A percentile compares a stretch with the other conserved stretches of the same genome.
phyloP scores from a whole-genome alignment of 2,797 vertebrate genomes.

The Chromis chromis region DNA sequence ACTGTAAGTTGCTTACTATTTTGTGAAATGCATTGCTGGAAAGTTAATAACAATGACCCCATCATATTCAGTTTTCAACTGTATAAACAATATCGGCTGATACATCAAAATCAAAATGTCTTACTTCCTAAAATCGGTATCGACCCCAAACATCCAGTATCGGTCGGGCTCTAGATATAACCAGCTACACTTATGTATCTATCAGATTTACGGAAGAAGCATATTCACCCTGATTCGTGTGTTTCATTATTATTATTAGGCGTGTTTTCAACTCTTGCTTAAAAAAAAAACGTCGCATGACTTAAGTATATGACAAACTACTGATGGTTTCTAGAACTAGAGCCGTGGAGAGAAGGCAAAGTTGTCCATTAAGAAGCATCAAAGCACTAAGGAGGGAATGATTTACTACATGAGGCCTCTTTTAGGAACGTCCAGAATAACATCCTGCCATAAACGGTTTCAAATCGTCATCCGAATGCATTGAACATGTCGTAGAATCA shows the following conservation, averaged over 20 bases:
- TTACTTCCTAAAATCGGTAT: too few relatives aligned
- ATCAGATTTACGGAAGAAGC: slow-evolving; percentile 67
- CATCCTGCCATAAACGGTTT: slow-evolving; percentile 46
- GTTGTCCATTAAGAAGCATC: slow-evolving; percentile 52
- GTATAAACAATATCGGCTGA: too few relatives aligned
- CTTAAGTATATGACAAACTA: slow-evolving; percentile 33
- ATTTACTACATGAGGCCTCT: slow-evolving; percentile 60
- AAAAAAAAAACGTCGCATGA: slow-evolving; percentile 45
- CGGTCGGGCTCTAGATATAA: slow-evolving; percentile 29
- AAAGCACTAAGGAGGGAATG: slow-evolving; percentile 41
- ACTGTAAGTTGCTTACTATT: too few relatives aligned
- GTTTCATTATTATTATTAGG: slow-evolving; percentile 48
- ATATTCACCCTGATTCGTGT: slow-evolving; percentile 72
- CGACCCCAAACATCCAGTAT: too few relatives aligned
- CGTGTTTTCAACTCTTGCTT: slow-evolving; percentile 54
- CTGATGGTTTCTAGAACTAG: slow-evolving; percentile 61
- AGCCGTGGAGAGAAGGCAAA: slow-evolving; percentile 67
- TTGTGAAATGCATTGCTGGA: too few relatives aligned
- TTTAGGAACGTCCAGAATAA: slow-evolving; percentile 50
- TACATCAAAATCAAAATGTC: too few relatives aligned
- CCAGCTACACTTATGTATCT: slow-evolving; percentile 66
- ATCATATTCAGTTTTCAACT: too few relatives aligned
- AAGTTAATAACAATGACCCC: too few relatives aligned
- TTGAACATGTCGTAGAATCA: slow-evolving; percentile 66
- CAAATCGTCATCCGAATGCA: slow-evolving; percentile 54